These are phyloP conservation scores for Conistra vaccinii DNA, from an alignment of 2,888 invertebrate genomes.

Conservation along the genomic window DNA sequence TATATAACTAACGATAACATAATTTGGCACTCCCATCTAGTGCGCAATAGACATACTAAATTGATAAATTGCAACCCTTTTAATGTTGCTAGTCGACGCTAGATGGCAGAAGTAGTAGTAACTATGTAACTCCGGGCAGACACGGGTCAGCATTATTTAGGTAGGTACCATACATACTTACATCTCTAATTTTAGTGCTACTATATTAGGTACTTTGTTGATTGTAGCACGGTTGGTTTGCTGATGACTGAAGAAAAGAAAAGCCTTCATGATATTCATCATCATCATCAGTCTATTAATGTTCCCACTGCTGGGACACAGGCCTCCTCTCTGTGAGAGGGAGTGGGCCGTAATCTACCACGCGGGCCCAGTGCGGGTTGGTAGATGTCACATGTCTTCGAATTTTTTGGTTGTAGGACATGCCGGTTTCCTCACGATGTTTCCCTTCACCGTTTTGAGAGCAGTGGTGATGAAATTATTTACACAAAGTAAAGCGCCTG, in stretches of 20 bases:
- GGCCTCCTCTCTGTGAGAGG: no score
- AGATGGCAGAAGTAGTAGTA: slow-evolving; percentile 29
- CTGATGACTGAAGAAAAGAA: not conserved
- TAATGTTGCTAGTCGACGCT: slow-evolving; percentile 30
- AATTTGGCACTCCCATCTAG: slow-evolving; percentile 26
- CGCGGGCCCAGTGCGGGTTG: no score
- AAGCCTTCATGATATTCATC: not conserved
- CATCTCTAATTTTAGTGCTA: not conserved
- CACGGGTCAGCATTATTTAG: not conserved
- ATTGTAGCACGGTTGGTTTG: not conserved
- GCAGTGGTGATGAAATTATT: no score
- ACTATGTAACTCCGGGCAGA: not conserved
- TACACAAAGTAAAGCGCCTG: no score
- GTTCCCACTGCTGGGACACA: no score
- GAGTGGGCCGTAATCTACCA: no score
- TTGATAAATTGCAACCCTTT: not conserved
- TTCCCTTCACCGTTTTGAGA: no score
- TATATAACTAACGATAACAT: accelerated
- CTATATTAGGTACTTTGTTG: not conserved
- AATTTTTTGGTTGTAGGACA: no score
- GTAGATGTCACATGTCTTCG: no score
- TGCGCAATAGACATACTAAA: not conserved
- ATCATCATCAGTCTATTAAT: no score
- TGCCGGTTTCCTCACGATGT: no score
- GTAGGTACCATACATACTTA: not conserved